Conservation (phyloP, 2,888 invertebrate genomes). For the Metallyticus violacea region DNA sequence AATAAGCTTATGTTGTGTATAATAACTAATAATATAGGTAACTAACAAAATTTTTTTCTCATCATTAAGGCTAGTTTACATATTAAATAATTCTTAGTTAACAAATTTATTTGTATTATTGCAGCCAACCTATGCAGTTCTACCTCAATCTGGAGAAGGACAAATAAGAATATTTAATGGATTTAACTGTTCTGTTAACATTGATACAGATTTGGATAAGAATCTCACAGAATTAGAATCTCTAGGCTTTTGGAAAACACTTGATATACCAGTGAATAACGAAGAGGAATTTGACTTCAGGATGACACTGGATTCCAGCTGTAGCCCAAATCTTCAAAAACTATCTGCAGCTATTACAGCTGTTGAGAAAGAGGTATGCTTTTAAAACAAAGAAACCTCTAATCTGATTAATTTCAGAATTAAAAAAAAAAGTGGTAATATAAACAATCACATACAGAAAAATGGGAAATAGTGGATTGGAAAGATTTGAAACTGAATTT, state of each 20-base stretch:
- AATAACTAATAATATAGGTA: no score
- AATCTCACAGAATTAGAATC: background rate
- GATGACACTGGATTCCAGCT: background rate
- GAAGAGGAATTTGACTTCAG: background rate
- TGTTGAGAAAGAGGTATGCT: background rate
- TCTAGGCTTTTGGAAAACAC: background rate
- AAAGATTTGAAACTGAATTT: no score
- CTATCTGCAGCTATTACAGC: background rate
- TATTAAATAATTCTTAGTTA: background rate
- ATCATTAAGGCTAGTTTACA: no score
- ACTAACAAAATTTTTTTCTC: no score
- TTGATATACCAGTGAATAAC: background rate
- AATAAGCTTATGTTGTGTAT: no score
- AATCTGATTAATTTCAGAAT: background rate
- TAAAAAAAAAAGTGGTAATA: no score
- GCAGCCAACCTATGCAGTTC: conserved; percentile 57
- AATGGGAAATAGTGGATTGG: no score
- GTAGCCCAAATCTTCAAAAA: background rate
- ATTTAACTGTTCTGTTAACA: conserved; percentile 38
- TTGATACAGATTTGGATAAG: background rate
- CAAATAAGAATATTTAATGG: conserved; percentile 73
- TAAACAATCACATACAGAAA: no score
- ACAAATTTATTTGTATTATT: conserved; percentile 35
- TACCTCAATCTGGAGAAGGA: conserved; percentile 56
- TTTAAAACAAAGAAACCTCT: background rate